These are phyloP conservation scores for Conus betulinus DNA, from an alignment of 1,140 invertebrate species.

Conservation along the genomic window DNA sequence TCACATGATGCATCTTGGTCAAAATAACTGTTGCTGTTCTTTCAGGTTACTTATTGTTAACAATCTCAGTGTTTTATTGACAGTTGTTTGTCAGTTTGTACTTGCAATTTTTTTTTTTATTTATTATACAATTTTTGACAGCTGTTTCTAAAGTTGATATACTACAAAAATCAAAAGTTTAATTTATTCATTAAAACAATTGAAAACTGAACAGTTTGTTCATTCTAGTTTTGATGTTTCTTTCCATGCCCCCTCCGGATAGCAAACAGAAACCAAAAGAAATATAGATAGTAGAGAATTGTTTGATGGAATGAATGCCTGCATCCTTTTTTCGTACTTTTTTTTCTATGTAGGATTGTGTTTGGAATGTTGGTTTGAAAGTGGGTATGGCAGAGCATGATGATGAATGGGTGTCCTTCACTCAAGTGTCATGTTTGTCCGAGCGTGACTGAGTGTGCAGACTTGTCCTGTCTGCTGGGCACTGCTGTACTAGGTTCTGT, in stretches of 20 bases:
- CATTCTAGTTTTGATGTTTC: conserved; percentile 14
- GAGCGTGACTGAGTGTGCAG: conserved; percentile 8
- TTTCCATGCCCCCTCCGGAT: too few relatives aligned
- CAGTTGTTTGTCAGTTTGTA: conserved; percentile 7
- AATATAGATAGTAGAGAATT: too few relatives aligned
- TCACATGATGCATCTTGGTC: background rate
- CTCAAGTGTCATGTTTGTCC: background rate
- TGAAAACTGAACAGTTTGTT: conserved; percentile 20
- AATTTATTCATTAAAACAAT: conserved; percentile 41
- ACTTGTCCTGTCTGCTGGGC: background rate
- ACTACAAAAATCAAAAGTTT: conserved; percentile 34
- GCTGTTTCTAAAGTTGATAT: conserved; percentile 11
- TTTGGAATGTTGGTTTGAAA: background rate
- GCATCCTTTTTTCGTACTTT: background rate
- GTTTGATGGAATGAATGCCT: too few relatives aligned
- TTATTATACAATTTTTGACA: conserved; percentile 9
- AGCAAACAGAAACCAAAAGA: too few relatives aligned
- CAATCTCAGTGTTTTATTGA: conserved; percentile 2
- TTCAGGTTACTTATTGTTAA: background rate
- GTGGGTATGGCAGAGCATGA: background rate
- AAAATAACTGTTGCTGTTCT: background rate
- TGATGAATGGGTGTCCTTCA: background rate
- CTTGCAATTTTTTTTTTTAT: conserved; percentile 4
- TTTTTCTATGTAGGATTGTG: background rate
- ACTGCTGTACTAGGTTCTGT: background rate